Evolutionary conservation across 2,113 vertebrate genomes (phyloP).

Genomic region (Anolis carolinensis): DNA sequence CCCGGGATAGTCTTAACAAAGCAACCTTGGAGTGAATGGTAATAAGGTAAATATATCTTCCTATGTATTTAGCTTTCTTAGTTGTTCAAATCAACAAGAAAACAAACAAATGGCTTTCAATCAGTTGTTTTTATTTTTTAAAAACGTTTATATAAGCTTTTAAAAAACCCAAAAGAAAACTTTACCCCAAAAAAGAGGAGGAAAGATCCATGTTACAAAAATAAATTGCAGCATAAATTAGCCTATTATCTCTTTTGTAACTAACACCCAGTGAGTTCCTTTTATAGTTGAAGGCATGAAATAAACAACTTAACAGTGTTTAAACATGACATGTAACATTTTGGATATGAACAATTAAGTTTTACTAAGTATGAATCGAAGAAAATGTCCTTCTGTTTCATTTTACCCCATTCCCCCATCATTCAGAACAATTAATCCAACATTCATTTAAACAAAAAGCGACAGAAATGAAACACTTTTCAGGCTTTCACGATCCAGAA

Average conservation of each 20-base stretch:
- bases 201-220: conserved; percentile 48
- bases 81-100: conserved; percentile 28
- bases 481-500: conserved; percentile 48
- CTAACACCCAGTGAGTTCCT: conserved; percentile 55
- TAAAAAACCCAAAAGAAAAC: conserved; percentile 43
- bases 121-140: conserved; percentile 46
- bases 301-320: conserved; percentile 55
- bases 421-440: conserved; percentile 66
- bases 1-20: no score
- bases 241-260: conserved; percentile 42
- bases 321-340: conserved; percentile 57
- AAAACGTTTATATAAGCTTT: background rate
- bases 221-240: conserved; percentile 39
- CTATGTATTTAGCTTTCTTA: background rate
- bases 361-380: conserved; percentile 62
- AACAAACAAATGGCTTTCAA: conserved; percentile 29
- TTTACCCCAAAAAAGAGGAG: conserved; percentile 33
- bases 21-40: no score
- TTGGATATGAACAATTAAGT: conserved; percentile 64
- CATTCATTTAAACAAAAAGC: conserved; percentile 48
- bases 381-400: conserved; percentile 60
- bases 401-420: conserved; percentile 44
- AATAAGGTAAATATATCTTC: no score
- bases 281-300: conserved; percentile 67
- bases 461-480: conserved; percentile 37